Base-by-base conservation (phyloP, 2,113 vertebrate genomes). In the Scophthalmus maximus region DNA sequence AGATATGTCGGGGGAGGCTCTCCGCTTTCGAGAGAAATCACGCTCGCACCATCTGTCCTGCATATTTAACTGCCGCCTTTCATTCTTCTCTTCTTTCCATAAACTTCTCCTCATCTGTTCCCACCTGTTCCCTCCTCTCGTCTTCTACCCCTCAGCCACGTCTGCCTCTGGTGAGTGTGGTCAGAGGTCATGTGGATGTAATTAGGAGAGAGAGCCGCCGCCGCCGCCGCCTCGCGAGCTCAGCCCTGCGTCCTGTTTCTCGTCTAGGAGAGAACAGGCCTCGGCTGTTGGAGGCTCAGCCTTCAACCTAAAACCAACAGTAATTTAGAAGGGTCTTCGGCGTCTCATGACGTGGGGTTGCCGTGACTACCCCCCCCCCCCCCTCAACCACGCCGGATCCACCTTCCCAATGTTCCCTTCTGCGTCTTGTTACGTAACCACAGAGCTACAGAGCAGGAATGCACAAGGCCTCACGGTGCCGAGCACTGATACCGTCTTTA, bases 221-320 rank as follows among this genome's bases (percentile, higher is more conserved):
- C n/a, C n/a, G n/a, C n/a, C 20, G 47, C 62, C 53, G 78, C 74
- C 76, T 69, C 66, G 42, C n/a, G 73, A 64, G 36, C 60, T 61
- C 26, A 5, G 46, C 57, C 66, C 72, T n/a, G 63, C 68, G 86
- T 88, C 84, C 87, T 89, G 77, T 85, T 84, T 84, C 76, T 82
- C 67, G 80, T 78, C 76, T 81, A 18, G 49, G 12, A 56, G 84
- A 76, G 65, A 79, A 68, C 76, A 83, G 75, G 80, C 77, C 78
- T 78, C 61, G 23, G 81, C 81, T 30, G n/a, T n/a, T 23, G 10
- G 2, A 47, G 78, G 68, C 68, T 57, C 34, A 26, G 60, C 68
- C 75, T 74, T 65, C 26, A 58, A 52, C 46, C 32, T 36, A 77
- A 79, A 84, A 9, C 23, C 20, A 49, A 10, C 22, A 22, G n/a